These are phyloP conservation scores for Sphecodes monilicornis DNA, from an alignment of 2,888 invertebrate species.

Conservation along the genomic window DNA sequence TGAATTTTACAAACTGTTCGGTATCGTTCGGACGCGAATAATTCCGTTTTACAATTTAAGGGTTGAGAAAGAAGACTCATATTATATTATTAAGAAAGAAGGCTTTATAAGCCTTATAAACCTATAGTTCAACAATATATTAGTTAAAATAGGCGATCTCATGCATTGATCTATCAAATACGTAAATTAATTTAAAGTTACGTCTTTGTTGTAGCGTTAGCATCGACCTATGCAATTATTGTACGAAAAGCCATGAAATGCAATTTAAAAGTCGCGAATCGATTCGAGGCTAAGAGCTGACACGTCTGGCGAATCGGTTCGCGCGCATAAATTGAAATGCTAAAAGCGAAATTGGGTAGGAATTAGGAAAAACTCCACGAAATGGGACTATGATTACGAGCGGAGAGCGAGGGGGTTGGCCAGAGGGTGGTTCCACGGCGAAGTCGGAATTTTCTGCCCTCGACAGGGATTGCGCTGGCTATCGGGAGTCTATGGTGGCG, in stretches of 20 bases:
- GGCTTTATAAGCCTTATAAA: too few relatives aligned
- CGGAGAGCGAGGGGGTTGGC: slow-evolving; percentile 37
- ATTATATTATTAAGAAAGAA: too few relatives aligned
- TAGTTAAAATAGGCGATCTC: background rate
- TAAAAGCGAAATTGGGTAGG: slow-evolving; percentile 83
- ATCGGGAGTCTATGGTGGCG: slow-evolving; percentile 60
- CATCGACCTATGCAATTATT: background rate
- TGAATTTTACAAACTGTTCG: too few relatives aligned
- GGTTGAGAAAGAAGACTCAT: too few relatives aligned
- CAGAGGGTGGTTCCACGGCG: slow-evolving; percentile 51
- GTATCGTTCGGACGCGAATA: too few relatives aligned
- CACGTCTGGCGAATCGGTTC: slow-evolving; percentile 76
- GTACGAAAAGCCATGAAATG: background rate
- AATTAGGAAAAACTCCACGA: slow-evolving; percentile 80
- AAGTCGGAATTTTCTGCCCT: slow-evolving; percentile 64
- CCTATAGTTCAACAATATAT: too few relatives aligned
- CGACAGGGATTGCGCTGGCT: slow-evolving; percentile 55
- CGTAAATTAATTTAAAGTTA: background rate
- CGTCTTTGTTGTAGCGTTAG: background rate
- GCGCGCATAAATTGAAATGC: slow-evolving; percentile 82
- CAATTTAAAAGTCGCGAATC: background rate
- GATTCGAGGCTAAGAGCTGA: slow-evolving; percentile 28
- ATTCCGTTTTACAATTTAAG: too few relatives aligned
- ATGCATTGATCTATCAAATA: background rate
- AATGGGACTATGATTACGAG: slow-evolving; percentile 76